Conservation (phyloP, 2,113 vertebrate species). For the Trochalopteron elliotii region DNA sequence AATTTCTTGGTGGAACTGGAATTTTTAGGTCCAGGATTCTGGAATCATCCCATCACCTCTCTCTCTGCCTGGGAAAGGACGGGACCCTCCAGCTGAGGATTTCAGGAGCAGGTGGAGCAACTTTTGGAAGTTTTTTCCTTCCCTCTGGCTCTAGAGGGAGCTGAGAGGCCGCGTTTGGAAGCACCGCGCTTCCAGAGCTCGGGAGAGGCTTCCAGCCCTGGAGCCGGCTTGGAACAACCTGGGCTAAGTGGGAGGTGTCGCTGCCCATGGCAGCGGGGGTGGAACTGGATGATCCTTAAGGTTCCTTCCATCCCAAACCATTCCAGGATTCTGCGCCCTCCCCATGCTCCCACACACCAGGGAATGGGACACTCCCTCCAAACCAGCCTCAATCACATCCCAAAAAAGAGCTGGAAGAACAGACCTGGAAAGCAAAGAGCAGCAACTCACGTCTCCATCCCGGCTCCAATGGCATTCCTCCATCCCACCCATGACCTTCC, state of each 20-base stretch:
- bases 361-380: background rate
- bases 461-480: background rate
- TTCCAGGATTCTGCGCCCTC: background rate
- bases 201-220: background rate
- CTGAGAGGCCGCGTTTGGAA: background rate
- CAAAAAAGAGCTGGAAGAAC: background rate
- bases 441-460: background rate
- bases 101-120: background rate
- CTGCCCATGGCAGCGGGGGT: background rate
- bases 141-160: constrained; percentile 27
- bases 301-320: background rate
- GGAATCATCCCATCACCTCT: fast-evolving
- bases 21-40: background rate
- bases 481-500: background rate
- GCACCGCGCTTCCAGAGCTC: fast-evolving
- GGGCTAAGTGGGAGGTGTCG: background rate
- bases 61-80: background rate
- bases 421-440: background rate
- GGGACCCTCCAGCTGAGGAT: background rate
- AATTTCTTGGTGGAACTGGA: background rate
- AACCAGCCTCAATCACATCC: background rate
- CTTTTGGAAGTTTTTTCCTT: background rate
- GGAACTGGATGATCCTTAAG: background rate
- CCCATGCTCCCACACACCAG: background rate
- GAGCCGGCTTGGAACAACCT: background rate